Base-by-base conservation (phyloP, 2,888 invertebrate genomes). In the Drosophila leonis region DNA sequence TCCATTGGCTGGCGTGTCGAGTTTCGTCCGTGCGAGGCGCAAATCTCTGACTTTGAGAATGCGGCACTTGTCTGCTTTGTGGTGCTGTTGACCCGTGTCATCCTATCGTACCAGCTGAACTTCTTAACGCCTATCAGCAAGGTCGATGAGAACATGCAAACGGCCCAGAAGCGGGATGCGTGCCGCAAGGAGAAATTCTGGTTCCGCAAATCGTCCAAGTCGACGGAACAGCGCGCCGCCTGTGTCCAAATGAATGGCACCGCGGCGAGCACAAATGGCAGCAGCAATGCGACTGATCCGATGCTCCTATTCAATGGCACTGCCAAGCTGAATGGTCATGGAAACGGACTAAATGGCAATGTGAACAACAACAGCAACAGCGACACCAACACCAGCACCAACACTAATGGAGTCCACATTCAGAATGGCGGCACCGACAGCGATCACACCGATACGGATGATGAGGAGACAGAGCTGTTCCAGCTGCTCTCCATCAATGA, bases 1-100 rank as follows among this genome's bases (percentile, higher is more conserved):
- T 95, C 97, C 56, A 99, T 99, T 90, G 99, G 99, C 41, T 99
- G 99, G 99, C 95, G 99, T 80, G 99, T 99, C 1, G 99, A 99
- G 94, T 99, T 99, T 94, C 95, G 99, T 33, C 99, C 99, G 46
- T 99, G 99, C 92, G 98, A 98, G 94, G 97, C 98, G 24, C 99
- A 99, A 93, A 95, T 99, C 82, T 99, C 99, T 0, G 99, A 99
- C 94, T 99, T 99, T 94, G 99, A 99, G 94, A 99, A 99, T 94
- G 99, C 99, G 0, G 99, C 99, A 5, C 97, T 98, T 89, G 98
- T 98, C 24, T 98, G 98, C 92, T 99, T 99, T 93, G 96, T 99
- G 15, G 99, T 99, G 20, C 94, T 99, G 54, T 94, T 99, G 73
- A 99, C 99, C 0, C 94, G 99, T 79, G 99, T 98, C 75, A 99